A percentile compares a stretch with the other conserved stretches of the same genome.
Conservation (phyloP, 2,888 invertebrate genomes). For the Oligia latruncula region DNA sequence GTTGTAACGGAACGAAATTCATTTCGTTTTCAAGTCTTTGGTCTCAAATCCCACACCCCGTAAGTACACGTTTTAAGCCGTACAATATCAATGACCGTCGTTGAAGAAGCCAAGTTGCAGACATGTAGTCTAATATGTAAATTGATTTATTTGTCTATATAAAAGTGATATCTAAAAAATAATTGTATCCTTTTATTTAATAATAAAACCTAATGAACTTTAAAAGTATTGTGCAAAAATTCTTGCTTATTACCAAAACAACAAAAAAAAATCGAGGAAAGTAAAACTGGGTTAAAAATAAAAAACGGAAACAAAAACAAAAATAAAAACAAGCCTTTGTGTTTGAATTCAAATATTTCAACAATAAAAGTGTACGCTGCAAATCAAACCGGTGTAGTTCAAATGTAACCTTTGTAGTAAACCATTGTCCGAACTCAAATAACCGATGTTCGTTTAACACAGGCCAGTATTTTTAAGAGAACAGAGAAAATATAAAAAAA, state of each 20-base stretch:
- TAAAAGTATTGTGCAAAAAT: not conserved
- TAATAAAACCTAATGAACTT: not conserved
- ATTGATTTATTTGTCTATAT: not conserved
- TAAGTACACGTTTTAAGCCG: no score
- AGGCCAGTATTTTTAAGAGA: not conserved
- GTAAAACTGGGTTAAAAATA: not conserved
- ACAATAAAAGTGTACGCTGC: constrained; percentile 6
- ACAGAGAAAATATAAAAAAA: not conserved
- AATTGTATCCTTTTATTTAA: no score
- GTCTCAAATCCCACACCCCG: no score
- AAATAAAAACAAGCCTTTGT: constrained; percentile 11
- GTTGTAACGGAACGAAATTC: no score
- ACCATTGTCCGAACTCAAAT: constrained; percentile 24
- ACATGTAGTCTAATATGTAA: no score
- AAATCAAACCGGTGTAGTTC: constrained; percentile 27
- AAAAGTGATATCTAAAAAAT: not conserved
- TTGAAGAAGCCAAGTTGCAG: no score
- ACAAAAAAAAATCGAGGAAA: constrained; percentile 14
- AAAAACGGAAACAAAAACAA: constrained; percentile 1
- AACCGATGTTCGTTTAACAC: constrained; percentile 17
- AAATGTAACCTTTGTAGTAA: constrained; percentile 34
- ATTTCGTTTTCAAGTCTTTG: no score
- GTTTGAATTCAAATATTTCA: constrained; percentile 38
- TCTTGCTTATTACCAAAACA: not conserved
- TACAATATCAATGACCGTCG: no score